Percentiles rank a stretch among this genome's conserved stretches.
These are phyloP conservation scores for Atta colombica DNA, from an alignment of 1,140 invertebrate genomes.

Conservation along the genomic window DNA sequence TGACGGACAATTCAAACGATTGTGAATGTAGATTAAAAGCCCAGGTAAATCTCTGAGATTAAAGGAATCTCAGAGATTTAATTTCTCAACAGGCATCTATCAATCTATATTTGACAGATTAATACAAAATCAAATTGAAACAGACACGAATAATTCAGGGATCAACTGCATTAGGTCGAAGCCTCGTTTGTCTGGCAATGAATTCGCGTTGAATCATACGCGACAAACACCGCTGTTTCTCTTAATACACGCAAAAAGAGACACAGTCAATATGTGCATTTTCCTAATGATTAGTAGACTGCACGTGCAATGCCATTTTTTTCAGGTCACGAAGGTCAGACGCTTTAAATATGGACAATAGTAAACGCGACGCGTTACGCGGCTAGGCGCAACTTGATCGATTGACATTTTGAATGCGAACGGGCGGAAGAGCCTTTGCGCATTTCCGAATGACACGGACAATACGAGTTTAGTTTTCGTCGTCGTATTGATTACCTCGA, in stretches of 20 bases:
- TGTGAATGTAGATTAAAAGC: too few species aligned
- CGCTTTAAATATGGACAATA: constrained; percentile 49
- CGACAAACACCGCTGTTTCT: neutral
- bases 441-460: constrained; percentile 21
- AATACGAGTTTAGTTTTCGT: constrained; percentile 42
- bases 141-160: neutral
- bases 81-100: neutral
- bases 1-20: too few species aligned
- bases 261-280: neutral
- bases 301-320: constrained; percentile 41
- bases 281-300: neutral
- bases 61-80: neutral
- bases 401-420: constrained; percentile 34
- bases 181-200: constrained; percentile 4
- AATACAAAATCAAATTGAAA: neutral
- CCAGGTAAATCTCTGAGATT: neutral
- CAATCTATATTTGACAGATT: neutral
- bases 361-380: constrained; percentile 17
- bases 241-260: neutral
- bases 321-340: constrained; percentile 45
- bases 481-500: neutral
- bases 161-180: neutral
- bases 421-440: constrained; percentile 14
- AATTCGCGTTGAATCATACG: constrained; percentile 27
- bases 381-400: constrained; percentile 22